Conservation (phyloP, 2,797 vertebrate genomes). For the Zalophus californianus region DNA sequence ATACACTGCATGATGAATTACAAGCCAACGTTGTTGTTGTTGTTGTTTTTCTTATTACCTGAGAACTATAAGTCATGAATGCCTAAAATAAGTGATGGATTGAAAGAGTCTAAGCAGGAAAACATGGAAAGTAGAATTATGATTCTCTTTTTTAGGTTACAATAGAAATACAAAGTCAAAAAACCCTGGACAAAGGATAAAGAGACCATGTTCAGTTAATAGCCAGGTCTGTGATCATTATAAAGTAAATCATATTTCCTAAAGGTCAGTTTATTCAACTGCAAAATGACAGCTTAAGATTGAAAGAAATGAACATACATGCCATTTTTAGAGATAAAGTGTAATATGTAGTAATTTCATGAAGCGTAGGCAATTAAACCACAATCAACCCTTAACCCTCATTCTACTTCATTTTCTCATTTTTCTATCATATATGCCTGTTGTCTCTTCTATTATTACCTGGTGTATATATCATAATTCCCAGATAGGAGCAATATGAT, state of each 20-base stretch:
- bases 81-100: neutral
- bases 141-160: neutral
- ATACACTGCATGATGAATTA: neutral
- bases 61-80: neutral
- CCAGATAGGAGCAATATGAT: neutral
- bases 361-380: neutral
- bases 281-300: neutral
- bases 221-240: neutral
- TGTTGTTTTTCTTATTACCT: neutral
- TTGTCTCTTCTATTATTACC: neutral
- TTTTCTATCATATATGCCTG: neutral
- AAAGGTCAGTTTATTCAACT: neutral
- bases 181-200: neutral
- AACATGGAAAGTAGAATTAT: slow-evolving; percentile 19
- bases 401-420: neutral
- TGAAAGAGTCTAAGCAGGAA: neutral
- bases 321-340: neutral
- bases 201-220: neutral
- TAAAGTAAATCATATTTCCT: neutral
- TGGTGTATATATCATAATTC: neutral
- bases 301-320: neutral
- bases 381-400: neutral
- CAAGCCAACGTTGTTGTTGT: neutral
- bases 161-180: neutral
- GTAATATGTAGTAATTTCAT: neutral